Evolutionary conservation across 2,113 vertebrate species (phyloP).

Genomic region (Aythya baeri): DNA sequence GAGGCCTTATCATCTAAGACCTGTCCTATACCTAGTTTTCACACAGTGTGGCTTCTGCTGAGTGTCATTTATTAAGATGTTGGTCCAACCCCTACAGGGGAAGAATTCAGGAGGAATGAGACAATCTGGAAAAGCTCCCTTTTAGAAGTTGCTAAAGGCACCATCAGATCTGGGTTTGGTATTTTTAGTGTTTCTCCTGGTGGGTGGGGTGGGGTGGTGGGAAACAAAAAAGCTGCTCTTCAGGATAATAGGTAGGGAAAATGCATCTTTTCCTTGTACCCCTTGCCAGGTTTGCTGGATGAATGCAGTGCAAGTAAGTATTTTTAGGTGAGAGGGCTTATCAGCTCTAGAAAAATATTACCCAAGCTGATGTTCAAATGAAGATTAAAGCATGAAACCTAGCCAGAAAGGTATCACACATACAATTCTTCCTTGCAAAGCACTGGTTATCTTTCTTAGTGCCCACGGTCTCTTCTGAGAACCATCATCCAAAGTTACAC

Average conservation of each 20-base stretch:
- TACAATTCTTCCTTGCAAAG: neutral
- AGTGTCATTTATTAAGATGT: neutral
- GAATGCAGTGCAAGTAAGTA: neutral
- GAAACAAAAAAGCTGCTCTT: neutral
- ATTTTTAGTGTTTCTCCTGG: neutral
- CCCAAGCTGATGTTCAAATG: neutral
- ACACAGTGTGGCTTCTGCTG: neutral
- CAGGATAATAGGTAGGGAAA: neutral
- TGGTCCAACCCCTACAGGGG: neutral
- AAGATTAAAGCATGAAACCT: neutral
- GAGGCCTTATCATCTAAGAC: neutral
- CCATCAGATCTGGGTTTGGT: neutral
- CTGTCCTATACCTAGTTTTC: neutral
- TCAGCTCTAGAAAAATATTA: neutral
- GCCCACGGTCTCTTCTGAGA: neutral
- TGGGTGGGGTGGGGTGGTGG: too few relatives aligned
- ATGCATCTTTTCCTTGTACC: neutral
- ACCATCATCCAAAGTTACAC: neutral
- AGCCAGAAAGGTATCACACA: neutral
- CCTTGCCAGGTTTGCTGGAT: neutral
- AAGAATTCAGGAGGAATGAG: neutral
- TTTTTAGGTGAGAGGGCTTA: neutral
- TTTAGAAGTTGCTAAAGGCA: neutral
- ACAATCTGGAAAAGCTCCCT: neutral
- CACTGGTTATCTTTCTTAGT: neutral